Conservation (phyloP, 2,113 vertebrate genomes). For the Chaetodon trifascialis region DNA sequence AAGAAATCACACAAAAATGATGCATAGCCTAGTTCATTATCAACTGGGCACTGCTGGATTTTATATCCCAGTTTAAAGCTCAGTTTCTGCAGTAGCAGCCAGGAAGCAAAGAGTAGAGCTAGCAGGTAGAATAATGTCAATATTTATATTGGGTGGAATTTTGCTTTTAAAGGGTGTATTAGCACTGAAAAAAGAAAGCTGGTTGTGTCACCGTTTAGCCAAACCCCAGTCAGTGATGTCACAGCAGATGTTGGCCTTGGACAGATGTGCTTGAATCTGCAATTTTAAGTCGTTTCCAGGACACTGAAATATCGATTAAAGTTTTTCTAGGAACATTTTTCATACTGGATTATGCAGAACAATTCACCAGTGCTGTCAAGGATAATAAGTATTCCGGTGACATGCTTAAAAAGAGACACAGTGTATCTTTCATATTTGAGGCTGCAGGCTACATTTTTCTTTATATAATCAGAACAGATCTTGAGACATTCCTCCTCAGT, state of each 20-base stretch:
- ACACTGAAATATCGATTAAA: neutral
- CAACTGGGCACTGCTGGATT: neutral
- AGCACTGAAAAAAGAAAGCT: neutral
- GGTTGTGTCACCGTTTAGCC: neutral
- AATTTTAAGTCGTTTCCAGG: neutral
- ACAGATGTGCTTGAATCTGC: neutral
- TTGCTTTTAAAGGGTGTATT: neutral
- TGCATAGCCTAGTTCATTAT: neutral
- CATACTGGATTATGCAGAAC: neutral
- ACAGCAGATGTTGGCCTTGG: neutral
- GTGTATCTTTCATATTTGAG: neutral
- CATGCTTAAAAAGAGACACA: neutral
- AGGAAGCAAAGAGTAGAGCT: neutral
- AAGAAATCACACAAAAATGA: neutral
- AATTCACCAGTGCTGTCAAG: neutral
- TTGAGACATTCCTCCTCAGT: neutral
- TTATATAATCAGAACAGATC: neutral
- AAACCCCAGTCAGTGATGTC: neutral
- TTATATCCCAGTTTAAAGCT: neutral
- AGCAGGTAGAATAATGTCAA: neutral
- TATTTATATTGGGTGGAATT: neutral
- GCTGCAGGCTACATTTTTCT: no score
- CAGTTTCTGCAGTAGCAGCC: neutral
- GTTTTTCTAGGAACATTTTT: no score
- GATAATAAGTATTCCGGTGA: no score